Base-by-base conservation (phyloP, 2,888 invertebrate genomes). In the Alloplasta piceator region DNA sequence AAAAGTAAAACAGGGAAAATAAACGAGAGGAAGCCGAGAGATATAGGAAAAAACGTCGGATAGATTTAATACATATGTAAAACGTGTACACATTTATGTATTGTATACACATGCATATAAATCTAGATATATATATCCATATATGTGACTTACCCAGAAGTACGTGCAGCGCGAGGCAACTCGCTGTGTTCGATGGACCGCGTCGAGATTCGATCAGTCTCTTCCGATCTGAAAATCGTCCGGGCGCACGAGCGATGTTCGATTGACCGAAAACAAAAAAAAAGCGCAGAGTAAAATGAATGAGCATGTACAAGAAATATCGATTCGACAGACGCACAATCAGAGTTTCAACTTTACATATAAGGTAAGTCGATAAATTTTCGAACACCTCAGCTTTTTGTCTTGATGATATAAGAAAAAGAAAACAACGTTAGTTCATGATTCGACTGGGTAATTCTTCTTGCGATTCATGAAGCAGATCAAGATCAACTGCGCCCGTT, bases 221-320 rank as follows among this genome's bases (percentile, higher is more conserved):
- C 78, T 77, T 82, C 78, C 74, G 77, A 71, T 77, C 74, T 74
- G 70, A 74, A 80, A 41, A 79, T 80, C 72, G 68, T 75, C 58
- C 26, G 64, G 48, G 39, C 64, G 56, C 46, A 9, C 48, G 14
- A 64, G 38, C 36, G 64, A 38, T 58, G 46, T 70, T 77, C 56
- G 43, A 70, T 41, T 16, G 38, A 55, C 5, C 55, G 39, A 58
- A 6, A 43, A 64, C 16, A 46, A 3, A 55, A 56, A 48, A 36
- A 36, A 41, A 46, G 14, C 43, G 63, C 1, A 41, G 14, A 46
- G 14, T 56, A 58, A 50, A 12, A 50, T 58, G 43, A 55, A 70
- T 52, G 5, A 43, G 43, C 43, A 1, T 43, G 43, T 56, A 46
- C 52, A 46, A 50, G 38, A 55, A 16, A 64, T 50, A 79, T 78